Conservation (phyloP, 2,888 invertebrate species). For the Carpatolechia fugitivella region DNA sequence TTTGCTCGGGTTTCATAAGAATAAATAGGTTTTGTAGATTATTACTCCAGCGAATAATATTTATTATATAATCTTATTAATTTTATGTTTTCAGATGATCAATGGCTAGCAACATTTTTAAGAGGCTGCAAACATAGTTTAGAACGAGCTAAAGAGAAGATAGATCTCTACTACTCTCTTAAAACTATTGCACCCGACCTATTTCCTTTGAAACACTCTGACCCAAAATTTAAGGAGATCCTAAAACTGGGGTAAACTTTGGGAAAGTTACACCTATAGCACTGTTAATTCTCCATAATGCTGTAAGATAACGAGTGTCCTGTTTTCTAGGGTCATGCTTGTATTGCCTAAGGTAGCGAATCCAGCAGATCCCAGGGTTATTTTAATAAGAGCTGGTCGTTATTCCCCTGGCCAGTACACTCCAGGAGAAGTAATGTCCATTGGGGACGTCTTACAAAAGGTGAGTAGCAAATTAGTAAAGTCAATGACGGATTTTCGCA, state of each 20-base stretch:
- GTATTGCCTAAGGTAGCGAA: slow-evolving; percentile 40
- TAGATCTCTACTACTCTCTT: slow-evolving; percentile 79
- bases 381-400: slow-evolving; percentile 69
- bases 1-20: too few species aligned
- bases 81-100: slow-evolving; percentile 57
- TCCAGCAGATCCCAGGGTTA: slow-evolving; percentile 59
- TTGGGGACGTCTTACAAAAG: slow-evolving; percentile 35
- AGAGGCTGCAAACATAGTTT: slow-evolving; percentile 79
- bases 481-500: too few species aligned
- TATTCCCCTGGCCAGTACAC: slow-evolving; percentile 56
- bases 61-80: too few species aligned
- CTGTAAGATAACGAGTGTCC: neutral
- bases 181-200: slow-evolving; percentile 68
- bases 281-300: too few species aligned
- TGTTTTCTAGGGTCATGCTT: slow-evolving; percentile 34
- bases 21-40: too few species aligned
- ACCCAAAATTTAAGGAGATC: slow-evolving; percentile 32
- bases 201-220: slow-evolving; percentile 34
- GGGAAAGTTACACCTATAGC: too few species aligned
- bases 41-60: too few species aligned
- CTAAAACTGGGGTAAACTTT: slow-evolving; percentile 30
- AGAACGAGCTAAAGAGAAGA: slow-evolving; percentile 77
- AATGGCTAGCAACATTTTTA: slow-evolving; percentile 75
- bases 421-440: slow-evolving; percentile 38
- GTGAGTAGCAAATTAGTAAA: slow-evolving; percentile 23